These are phyloP conservation scores for Tenthredo mesomela DNA, from an alignment of 2,888 invertebrate genomes.

Conservation along the genomic window DNA sequence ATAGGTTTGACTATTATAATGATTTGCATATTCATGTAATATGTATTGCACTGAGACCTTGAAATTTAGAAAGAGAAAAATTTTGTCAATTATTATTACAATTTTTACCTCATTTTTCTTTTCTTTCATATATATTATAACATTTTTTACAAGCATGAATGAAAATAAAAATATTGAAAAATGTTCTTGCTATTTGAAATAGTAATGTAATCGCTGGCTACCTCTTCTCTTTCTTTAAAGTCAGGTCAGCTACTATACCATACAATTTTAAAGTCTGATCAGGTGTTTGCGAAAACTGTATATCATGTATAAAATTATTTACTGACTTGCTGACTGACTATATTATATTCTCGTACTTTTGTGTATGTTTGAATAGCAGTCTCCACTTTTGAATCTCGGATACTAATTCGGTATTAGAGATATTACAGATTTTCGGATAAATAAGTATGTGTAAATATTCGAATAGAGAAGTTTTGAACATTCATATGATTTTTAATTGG, in stretches of 20 bases:
- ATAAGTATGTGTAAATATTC: background rate
- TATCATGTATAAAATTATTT: slow-evolving; percentile 11
- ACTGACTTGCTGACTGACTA: background rate
- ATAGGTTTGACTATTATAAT: background rate
- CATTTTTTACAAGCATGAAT: too few species aligned
- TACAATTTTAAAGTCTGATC: slow-evolving; percentile 21
- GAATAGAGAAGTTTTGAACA: background rate
- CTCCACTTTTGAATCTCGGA: background rate
- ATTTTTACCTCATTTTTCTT: background rate
- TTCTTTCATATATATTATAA: background rate
- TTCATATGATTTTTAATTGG: background rate
- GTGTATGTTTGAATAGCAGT: background rate
- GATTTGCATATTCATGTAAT: background rate
- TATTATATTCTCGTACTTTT: background rate
- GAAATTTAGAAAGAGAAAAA: too few species aligned
- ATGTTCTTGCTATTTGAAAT: too few species aligned
- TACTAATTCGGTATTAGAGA: background rate
- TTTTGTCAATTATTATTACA: too few species aligned
- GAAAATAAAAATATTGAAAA: too few species aligned
- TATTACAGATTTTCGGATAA: background rate
- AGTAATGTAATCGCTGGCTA: background rate
- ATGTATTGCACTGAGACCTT: background rate
- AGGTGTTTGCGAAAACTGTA: background rate
- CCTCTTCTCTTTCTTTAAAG: background rate
- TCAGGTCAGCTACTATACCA: slow-evolving; percentile 9